Conservation (phyloP, 1,140 invertebrate genomes). For the Sitophilus oryzae region DNA sequence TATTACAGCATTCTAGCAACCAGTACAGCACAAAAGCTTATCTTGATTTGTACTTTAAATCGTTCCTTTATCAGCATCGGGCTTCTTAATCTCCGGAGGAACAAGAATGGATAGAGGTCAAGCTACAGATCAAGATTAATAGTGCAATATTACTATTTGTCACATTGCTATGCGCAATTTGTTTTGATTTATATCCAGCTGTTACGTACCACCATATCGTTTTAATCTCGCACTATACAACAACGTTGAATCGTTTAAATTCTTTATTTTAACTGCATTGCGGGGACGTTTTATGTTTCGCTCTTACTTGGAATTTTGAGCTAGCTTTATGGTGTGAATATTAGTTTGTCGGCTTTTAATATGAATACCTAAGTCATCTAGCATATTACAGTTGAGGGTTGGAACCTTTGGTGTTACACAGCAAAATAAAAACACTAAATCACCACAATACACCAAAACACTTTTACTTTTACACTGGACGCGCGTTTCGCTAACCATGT, state of each 20-base stretch:
- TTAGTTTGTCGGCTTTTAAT: no score
- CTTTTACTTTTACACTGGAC: no score
- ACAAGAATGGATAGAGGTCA: neutral
- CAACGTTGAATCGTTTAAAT: constrained; percentile 1
- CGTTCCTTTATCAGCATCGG: no score
- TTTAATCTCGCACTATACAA: neutral
- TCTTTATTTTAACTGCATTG: neutral
- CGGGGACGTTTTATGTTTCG: neutral
- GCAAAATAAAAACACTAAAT: no score
- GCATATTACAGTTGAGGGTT: no score
- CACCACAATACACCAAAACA: no score
- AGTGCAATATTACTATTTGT: constrained; percentile 3
- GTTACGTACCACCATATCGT: neutral
- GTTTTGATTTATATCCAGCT: constrained; percentile 4
- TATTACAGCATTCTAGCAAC: no score
- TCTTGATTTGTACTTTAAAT: no score
- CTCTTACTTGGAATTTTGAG: neutral
- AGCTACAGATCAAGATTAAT: constrained; percentile 3
- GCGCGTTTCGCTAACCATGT: no score
- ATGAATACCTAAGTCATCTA: no score
- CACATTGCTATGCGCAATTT: neutral
- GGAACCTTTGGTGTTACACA: no score
- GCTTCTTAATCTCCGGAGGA: neutral
- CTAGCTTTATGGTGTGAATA: neutral
- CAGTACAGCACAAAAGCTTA: no score